Base-by-base conservation (phyloP, 2,113 vertebrate species). In the Lontra canadensis region DNA sequence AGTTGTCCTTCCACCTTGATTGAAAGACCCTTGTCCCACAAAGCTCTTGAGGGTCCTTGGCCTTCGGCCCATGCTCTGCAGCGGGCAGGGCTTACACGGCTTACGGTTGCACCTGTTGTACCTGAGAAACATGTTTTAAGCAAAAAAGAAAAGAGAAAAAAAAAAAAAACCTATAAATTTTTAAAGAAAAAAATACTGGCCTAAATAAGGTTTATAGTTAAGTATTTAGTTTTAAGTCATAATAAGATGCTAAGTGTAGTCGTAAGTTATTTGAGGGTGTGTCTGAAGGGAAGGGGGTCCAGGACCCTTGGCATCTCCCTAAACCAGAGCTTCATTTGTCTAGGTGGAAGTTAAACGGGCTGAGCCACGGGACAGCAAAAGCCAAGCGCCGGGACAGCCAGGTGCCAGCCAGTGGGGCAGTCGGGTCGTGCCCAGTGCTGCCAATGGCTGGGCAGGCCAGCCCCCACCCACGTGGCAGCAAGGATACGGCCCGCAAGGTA, bases 281-380 rank as follows among this genome's bases (percentile, higher is more conserved):
- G 98, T 99, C 97, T 98, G 98, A 98, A 97, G 99, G 98, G 99
- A 96, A 99, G 98, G 98, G 98, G 98, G 98, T 98, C 95, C 17
- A 34, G 9, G 34, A 57, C 61, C 90, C 76, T 65, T 78, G 85
- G 47, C 98, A n/a, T 88, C 98, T 83, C 97, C 98, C 99, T 99
- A 97, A 99, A 98, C 96, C 86, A 94, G 57, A 82, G 94, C 98
- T 99, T 95, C 99, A 97, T 99, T 99, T 99, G 98, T 99, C 98
- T 98, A 99, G 99, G 99, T 99, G 99, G 99, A 99, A 98, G 99
- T 99, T 97, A 99, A 99, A 97, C 99, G 99, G 11, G 99, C 99
- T 0, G 99, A 99, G 69, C 99, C 99, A 94, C 99, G 99, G 20
- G 99, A 99, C 94, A 99, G 99, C 99, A 99, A 99, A 98, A 99